Evolutionary conservation across 2,888 invertebrate species (phyloP).

Genomic region (Caenorhabditis zanzibari): DNA sequence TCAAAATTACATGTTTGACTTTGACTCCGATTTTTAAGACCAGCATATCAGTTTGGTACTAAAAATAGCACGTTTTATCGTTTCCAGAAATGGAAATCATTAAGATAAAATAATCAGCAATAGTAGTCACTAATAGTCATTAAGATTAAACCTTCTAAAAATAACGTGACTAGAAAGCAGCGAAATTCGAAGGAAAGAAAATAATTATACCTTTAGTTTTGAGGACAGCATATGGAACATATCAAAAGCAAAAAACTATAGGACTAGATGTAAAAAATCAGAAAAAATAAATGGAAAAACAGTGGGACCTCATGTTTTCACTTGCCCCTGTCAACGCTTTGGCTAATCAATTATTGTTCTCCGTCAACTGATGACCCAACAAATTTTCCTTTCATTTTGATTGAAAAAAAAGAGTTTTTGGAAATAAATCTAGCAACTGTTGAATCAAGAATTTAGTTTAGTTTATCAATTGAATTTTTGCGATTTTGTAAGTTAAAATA

Average conservation of each 20-base stretch:
- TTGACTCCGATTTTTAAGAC: background rate
- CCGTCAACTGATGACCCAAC: slow-evolving; percentile 31
- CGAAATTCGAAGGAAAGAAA: background rate
- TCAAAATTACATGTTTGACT: slow-evolving; percentile 6
- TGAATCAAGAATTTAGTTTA: background rate
- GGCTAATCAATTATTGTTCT: slow-evolving; percentile 61
- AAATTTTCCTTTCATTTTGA: background rate
- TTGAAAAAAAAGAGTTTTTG: background rate
- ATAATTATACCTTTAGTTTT: background rate
- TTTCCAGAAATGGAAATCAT: slow-evolving; percentile 2
- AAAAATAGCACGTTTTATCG: slow-evolving; percentile 40
- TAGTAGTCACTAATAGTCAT: background rate
- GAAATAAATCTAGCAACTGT: background rate
- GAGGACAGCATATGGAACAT: slow-evolving; percentile 11
- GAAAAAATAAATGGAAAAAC: background rate
- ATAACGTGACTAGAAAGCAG: background rate
- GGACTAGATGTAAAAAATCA: background rate
- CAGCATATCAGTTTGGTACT: background rate
- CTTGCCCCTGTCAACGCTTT: slow-evolving; percentile 22
- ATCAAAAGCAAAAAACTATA: background rate
- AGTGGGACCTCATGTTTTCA: slow-evolving; percentile 33
- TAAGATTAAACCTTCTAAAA: slow-evolving; percentile 28
- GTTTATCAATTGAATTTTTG: no score
- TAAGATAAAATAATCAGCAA: slow-evolving; percentile 8
- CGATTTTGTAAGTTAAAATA: no score